phyloP scores from a whole-genome alignment of 2,113 vertebrate genomes.

The Cardinalis cardinalis region DNA sequence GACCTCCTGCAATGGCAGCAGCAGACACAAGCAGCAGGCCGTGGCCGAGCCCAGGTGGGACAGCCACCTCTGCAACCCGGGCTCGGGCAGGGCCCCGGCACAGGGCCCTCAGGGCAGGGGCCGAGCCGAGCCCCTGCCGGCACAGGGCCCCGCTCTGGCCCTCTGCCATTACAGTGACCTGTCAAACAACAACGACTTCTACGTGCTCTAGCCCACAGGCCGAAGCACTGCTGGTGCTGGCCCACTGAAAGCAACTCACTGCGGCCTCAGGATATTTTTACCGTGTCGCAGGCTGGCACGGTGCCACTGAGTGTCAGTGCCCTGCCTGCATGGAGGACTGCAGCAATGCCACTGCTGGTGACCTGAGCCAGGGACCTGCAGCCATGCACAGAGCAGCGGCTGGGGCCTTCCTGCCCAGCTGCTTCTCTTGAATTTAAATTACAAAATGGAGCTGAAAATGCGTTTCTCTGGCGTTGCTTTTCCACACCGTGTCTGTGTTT shows the following conservation, averaged over 20 bases:
- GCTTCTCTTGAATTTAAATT: background rate
- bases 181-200: conserved; percentile 81
- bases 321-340: background rate
- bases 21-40: conserved; percentile 57
- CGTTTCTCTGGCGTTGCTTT: background rate
- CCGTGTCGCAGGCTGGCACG: fast-evolving
- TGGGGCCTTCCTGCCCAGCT: fast-evolving
- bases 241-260: background rate
- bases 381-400: background rate
- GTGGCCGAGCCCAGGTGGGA: conserved; percentile 69
- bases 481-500: background rate
- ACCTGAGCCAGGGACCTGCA: background rate
- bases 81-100: conserved; percentile 10
- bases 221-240: background rate
- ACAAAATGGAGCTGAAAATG: background rate
- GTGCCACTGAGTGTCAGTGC: background rate
- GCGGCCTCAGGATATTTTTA: background rate
- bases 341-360: background rate
- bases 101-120: conserved; percentile 49
- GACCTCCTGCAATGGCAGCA: conserved; percentile 64
- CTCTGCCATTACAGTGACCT: conserved; percentile 74
- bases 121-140: background rate
- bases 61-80: conserved; percentile 61
- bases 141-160: conserved; percentile 61
- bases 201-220: conserved; percentile 56